Evolutionary conservation across 1,140 invertebrate genomes (phyloP), one percentile per base, ranked within the genome.

Genomic region (Zaprionus inermis): DNA sequence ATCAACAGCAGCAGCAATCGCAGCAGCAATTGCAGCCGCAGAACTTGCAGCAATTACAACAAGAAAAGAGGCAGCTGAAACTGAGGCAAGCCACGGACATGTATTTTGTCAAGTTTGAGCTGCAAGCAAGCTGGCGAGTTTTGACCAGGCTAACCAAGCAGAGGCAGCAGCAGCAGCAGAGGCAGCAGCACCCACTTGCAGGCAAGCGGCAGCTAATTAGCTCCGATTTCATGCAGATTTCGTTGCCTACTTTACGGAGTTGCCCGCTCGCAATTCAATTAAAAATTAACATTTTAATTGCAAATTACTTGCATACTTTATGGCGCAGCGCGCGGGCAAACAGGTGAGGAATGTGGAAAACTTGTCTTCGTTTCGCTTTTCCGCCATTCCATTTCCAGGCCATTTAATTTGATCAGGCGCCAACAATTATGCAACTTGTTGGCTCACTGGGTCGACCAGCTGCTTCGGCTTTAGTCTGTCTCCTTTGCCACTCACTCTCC

Each of bases 211-310:
- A 56, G 30, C 63, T 84, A 89, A 89, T 88, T 86, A 86, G 86
- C 83, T 72, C 65, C 65, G 52, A 86, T 56, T 82, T 81, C 66
- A 66, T 78, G 59, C 72, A 77, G 51, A 68, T 63, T 57, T 65
- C 55, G 52, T 65, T 85, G 75, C 66, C 63, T 66, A 71, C 76
- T 81, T 64, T 52, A 64, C 51, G 34, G 14, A 54, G 44, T 36
- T 65, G 16, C 18, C 44, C 28, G 55, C 77, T 54, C 58, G 77
- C 64, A 83, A 91, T 91, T 91, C 80, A 90, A 91, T 91, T 91
- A 79, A 83, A 83, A 91, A 91, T 91, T 91, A 86, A 90, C 85
- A 91, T 91, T 91, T 91, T 90, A 91, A 90, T 90, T 91, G 90
- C 85, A 91, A 91, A 91, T 86, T 82, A 79, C 86, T 84, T 76